These are phyloP conservation scores for Pygocentrus nattereri DNA, from an alignment of 2,797 vertebrate species.

Conservation along the genomic window DNA sequence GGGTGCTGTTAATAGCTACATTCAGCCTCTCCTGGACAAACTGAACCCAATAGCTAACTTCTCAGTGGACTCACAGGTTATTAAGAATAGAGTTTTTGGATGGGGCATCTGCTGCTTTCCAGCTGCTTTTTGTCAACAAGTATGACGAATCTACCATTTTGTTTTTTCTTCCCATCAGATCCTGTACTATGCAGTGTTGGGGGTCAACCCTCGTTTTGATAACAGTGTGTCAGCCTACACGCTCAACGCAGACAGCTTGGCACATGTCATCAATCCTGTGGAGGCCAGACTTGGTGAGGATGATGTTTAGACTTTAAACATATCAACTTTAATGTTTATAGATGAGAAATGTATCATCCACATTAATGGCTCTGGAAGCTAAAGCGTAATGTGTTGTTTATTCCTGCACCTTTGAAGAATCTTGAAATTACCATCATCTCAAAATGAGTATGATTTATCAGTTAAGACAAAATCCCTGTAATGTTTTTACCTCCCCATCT, in stretches of 20 bases:
- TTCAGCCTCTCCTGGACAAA: conserved; percentile 89
- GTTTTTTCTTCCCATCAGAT: conserved; percentile 76
- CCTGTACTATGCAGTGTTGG: conserved; percentile 90
- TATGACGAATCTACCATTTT: neutral
- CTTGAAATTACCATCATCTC: neutral
- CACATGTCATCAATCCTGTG: conserved; percentile 97
- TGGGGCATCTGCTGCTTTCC: neutral
- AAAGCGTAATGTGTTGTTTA: neutral
- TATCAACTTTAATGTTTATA: neutral
- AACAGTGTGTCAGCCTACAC: conserved; percentile 83
- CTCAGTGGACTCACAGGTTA: conserved; percentile 95
- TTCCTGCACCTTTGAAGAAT: neutral
- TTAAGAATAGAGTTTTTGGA: neutral
- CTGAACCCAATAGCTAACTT: conserved; percentile 90
- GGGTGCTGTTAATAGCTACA: conserved; percentile 83
- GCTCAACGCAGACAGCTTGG: conserved; percentile 88
- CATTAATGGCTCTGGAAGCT: neutral
- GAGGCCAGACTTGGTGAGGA: conserved; percentile 92
- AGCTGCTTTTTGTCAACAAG: neutral
- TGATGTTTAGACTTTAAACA: conserved; percentile 3
- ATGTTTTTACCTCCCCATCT: no score
- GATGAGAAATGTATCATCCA: neutral
- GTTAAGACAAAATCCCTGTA: no score
- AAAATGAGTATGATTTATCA: neutral
- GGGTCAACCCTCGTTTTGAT: conserved; percentile 93